Percentiles rank a stretch among this genome's conserved stretches.
phyloP scores from a whole-genome alignment of 2,113 vertebrate species.

The Caranx ignobilis region DNA sequence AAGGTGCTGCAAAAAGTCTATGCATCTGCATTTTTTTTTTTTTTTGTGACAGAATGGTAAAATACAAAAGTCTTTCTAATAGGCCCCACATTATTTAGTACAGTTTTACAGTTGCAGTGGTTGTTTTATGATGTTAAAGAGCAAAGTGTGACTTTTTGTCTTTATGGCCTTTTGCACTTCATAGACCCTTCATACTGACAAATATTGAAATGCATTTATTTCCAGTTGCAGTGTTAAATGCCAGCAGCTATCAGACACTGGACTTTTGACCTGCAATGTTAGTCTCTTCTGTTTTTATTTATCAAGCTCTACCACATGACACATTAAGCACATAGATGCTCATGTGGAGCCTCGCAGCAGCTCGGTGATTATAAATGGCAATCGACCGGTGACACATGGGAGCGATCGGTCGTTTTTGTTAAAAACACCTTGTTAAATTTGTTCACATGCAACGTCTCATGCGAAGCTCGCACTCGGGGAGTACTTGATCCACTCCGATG shows the following conservation, averaged over 20 bases:
- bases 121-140: too few species aligned
- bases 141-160: too few species aligned
- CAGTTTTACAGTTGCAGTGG: too few species aligned
- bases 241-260: neutral
- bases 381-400: neutral
- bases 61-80: too few species aligned
- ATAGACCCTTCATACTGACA: too few species aligned
- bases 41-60: too few species aligned
- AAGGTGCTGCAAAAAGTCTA: too few species aligned
- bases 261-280: neutral
- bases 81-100: too few species aligned
- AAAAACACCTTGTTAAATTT: conserved; percentile 14
- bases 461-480: neutral
- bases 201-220: neutral
- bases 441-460: conserved; percentile 23
- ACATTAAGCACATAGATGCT: neutral
- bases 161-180: too few species aligned
- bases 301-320: neutral
- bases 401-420: neutral
- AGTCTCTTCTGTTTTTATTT: neutral
- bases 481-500: conserved; percentile 3
- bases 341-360: too few species aligned
- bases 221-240: neutral
- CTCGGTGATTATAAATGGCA: neutral
- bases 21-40: too few species aligned